Evolutionary conservation across 2,888 invertebrate genomes (phyloP).

Genomic region (Dastarcus helophoroides): DNA sequence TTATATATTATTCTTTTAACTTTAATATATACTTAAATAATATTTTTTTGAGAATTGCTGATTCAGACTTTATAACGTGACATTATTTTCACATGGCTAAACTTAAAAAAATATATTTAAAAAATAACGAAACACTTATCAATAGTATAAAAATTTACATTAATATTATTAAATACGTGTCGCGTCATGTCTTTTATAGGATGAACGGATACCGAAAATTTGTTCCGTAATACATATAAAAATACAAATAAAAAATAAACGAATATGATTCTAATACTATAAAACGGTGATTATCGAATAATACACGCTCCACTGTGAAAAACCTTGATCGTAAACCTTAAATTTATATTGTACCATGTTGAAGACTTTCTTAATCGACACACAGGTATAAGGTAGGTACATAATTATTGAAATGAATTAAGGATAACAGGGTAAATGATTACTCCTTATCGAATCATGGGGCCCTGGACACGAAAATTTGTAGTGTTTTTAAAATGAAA

Average conservation of each 20-base stretch:
- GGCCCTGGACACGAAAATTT: no score
- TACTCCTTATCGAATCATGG: no score
- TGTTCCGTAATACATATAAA: slow-evolving; percentile 22
- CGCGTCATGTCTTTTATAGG: slow-evolving; percentile 34
- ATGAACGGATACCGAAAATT: slow-evolving; percentile 15
- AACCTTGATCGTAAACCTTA: no score
- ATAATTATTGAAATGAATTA: no score
- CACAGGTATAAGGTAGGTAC: no score
- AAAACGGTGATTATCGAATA: slow-evolving; percentile 29
- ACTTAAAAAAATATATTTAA: slow-evolving; percentile 36
- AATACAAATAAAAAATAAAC: slow-evolving; percentile 27
- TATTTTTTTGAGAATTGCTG: slow-evolving; percentile 41
- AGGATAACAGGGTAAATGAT: no score
- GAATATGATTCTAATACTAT: slow-evolving; percentile 33
- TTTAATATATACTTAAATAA: slow-evolving; percentile 34
- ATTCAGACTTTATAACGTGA: slow-evolving; percentile 40
- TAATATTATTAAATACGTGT: slow-evolving; percentile 25
- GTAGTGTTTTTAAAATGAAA: no score
- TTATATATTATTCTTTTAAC: slow-evolving; percentile 27
- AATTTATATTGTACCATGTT: no score
- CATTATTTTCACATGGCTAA: slow-evolving; percentile 35
- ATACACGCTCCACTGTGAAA: no score
- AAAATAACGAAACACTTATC: slow-evolving; percentile 35
- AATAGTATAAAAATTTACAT: slow-evolving; percentile 31
- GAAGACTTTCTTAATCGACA: no score